Base-by-base conservation (phyloP, 2,888 invertebrate genomes). In the Frankliniella intonsa region DNA sequence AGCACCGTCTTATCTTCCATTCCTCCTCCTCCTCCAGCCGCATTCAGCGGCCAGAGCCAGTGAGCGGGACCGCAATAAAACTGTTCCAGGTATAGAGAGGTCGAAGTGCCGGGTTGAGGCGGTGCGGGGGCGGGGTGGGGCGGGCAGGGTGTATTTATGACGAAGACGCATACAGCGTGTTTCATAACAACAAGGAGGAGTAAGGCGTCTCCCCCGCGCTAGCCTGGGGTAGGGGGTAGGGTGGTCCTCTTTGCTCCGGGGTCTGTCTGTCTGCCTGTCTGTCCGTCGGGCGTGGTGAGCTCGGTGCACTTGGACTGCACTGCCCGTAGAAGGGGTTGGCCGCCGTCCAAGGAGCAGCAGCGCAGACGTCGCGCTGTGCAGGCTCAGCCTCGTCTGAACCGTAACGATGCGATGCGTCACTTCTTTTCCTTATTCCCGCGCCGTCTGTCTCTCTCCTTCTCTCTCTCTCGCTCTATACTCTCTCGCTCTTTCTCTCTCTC, bases 171-270 rank as follows among this genome's bases (percentile, higher is more conserved):
- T 76, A 76, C 69, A 76, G 69, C 25, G 69, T 25, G 69, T 76
- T 76, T 76, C 69, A 76, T 76, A 76, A 76, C 69, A 76, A 76
- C 69, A 38, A 38, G 38, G 38, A 38, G 38, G 38, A 38, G 38
- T 38, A 38, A 38, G 25, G 69, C 25, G 1, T 22, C 69, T 22
- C 69, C 2, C 38, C 5, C 38, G 3, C 5, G 38, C 38, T 38
- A 5, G 38, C 38, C 38, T 38, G 38, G 38, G 38, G 2, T 38
- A 38, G 38, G 38, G 38, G 55, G 3, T 17, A 17, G 17, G 55
- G 55, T 55, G 55, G 17, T 14, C 55, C 14, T 17, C 55, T 55
- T 55, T 19, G 55, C 55, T 55, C 19, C 19, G 14, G 17, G 55
- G 55, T 55, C 55, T 12, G 38, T 38, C 38, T 38, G 38, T 38